Percentiles rank a stretch among this genome's conserved stretches.
phyloP scores from a whole-genome alignment of 2,797 vertebrate genomes.

The Anguilla pacifica region DNA sequence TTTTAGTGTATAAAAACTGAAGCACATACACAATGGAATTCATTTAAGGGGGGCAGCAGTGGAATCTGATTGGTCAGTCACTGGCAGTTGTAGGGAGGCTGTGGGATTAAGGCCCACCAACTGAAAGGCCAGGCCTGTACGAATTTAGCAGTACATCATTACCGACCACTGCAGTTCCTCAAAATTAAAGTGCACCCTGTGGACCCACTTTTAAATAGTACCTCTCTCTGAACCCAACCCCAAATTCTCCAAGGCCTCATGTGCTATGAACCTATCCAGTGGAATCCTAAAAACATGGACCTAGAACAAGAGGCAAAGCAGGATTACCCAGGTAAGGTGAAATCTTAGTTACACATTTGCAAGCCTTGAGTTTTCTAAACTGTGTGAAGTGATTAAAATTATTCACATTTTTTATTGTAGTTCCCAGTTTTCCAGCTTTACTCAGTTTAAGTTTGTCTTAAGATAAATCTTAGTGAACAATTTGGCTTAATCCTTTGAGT shows the following conservation, averaged over 20 bases:
- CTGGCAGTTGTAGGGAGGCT: neutral
- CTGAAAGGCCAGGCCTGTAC: neutral
- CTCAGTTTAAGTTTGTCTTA: neutral
- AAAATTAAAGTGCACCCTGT: slow-evolving; percentile 3
- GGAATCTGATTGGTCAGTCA: neutral
- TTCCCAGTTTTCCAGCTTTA: neutral
- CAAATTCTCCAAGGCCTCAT: neutral
- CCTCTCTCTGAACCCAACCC: neutral
- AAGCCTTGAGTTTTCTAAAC: neutral
- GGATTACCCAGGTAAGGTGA: neutral
- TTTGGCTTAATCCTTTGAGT: neutral
- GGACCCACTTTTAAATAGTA: neutral
- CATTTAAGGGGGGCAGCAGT: neutral
- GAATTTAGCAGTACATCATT: neutral
- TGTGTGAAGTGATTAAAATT: neutral
- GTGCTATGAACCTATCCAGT: neutral
- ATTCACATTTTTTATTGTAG: neutral
- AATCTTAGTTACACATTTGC: neutral
- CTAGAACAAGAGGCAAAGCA: neutral
- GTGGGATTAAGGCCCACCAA: neutral
- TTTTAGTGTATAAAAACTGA: neutral
- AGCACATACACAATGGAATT: neutral
- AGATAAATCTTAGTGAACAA: neutral
- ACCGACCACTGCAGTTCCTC: neutral
- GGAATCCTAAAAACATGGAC: neutral